Conservation (phyloP, 2,797 vertebrate species). For the Oceanodroma leucorhoa region DNA sequence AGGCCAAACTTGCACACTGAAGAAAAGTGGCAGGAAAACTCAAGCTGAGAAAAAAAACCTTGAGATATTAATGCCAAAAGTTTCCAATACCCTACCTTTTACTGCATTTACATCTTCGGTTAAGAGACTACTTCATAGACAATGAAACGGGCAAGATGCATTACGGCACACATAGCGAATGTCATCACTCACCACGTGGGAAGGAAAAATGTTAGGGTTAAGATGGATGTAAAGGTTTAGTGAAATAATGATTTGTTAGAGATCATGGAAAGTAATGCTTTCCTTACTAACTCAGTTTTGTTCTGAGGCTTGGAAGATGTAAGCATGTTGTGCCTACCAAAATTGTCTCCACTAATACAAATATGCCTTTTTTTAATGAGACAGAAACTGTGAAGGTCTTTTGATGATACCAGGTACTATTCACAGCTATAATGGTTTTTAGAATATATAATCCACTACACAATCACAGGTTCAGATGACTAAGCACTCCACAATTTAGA, state of each 20-base stretch:
- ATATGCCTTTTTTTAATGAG: neutral
- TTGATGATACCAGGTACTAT: neutral
- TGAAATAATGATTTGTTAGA: neutral
- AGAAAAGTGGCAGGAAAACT: neutral
- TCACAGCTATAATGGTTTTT: neutral
- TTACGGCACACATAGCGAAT: neutral
- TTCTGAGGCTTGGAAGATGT: neutral
- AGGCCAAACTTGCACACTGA: neutral
- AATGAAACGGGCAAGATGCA: neutral
- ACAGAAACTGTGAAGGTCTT: neutral
- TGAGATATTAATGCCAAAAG: neutral
- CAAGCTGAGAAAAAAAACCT: neutral
- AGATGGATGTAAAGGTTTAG: neutral
- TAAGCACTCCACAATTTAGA: neutral
- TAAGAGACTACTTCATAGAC: neutral
- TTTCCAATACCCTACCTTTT: neutral
- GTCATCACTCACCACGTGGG: neutral
- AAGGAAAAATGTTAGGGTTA: neutral
- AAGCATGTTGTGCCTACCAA: neutral
- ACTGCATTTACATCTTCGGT: neutral
- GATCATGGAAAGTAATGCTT: neutral
- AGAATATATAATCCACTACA: neutral
- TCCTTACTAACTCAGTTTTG: neutral
- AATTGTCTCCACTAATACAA: neutral
- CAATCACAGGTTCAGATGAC: constrained; percentile 14